These are phyloP conservation scores for Poeciliopsis gracilis DNA, from an alignment of 2,797 vertebrate genomes.

Conservation along the genomic window DNA sequence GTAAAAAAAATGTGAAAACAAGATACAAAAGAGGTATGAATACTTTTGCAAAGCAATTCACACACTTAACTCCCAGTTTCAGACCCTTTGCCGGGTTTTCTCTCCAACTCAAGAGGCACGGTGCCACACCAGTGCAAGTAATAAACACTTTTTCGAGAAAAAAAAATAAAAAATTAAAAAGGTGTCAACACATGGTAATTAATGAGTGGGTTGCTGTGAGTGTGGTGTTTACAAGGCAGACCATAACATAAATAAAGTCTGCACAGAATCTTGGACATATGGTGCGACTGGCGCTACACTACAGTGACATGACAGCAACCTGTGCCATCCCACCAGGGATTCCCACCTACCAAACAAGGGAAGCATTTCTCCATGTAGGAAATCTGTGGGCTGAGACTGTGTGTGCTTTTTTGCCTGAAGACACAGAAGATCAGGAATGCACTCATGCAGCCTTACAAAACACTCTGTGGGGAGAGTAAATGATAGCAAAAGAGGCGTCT, in stretches of 20 bases:
- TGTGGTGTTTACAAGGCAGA: conserved; percentile 81
- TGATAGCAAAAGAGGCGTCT: conserved; percentile 35
- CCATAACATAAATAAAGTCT: conserved; percentile 83
- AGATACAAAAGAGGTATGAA: background rate
- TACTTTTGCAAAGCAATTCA: conserved; percentile 1
- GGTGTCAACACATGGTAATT: conserved; percentile 84
- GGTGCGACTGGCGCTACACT: conserved; percentile 77
- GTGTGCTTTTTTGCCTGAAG: conserved; percentile 28
- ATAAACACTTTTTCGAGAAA: conserved; percentile 87
- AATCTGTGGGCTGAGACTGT: conserved; percentile 53
- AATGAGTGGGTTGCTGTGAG: conserved; percentile 84
- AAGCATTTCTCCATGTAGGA: conserved; percentile 49
- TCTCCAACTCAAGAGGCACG: conserved; percentile 65
- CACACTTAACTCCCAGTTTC: conserved; percentile 11
- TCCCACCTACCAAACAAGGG: conserved; percentile 71
- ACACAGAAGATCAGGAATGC: conserved; percentile 19
- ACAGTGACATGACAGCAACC: conserved; percentile 83
- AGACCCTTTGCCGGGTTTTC: conserved; percentile 68
- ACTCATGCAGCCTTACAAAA: conserved; percentile 24
- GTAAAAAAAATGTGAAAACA: background rate
- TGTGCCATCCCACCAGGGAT: conserved; percentile 77
- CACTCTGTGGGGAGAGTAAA: conserved; percentile 25
- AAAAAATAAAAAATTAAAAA: conserved; percentile 73
- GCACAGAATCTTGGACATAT: conserved; percentile 82
- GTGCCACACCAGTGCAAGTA: conserved; percentile 76